phyloP scores from a whole-genome alignment of 2,113 vertebrate species.

The Brachirus orientalis region DNA sequence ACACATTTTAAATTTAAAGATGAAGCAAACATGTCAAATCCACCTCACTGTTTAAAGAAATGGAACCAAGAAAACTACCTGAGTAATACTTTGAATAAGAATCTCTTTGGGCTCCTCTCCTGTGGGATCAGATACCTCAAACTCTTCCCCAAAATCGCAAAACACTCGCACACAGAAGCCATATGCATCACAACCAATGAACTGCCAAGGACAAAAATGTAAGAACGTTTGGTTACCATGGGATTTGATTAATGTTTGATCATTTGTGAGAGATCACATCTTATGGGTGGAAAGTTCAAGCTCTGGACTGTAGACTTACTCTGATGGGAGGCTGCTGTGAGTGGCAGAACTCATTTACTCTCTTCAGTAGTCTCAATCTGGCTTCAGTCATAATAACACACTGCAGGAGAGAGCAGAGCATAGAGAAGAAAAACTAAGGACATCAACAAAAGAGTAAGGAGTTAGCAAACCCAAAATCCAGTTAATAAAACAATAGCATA shows the following conservation, averaged over 20 bases:
- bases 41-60: no score
- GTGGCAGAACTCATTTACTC: constrained; percentile 92
- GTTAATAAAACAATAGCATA: no score
- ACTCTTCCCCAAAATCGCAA: constrained; percentile 96
- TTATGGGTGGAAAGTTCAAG: neutral
- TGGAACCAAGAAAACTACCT: constrained; percentile 76
- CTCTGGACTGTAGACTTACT: constrained; percentile 76
- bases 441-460: no score
- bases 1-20: no score
- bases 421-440: no score
- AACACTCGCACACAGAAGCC: constrained; percentile 94
- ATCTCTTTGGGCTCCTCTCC: constrained; percentile 97
- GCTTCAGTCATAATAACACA: constrained; percentile 94
- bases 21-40: no score
- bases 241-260: neutral
- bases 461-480: no score
- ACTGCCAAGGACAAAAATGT: constrained; percentile 77
- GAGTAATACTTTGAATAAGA: constrained; percentile 95
- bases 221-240: neutral
- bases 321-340: constrained; percentile 91
- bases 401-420: constrained; percentile 74
- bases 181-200: constrained; percentile 90
- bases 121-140: constrained; percentile 94
- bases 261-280: neutral
- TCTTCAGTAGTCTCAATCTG: constrained; percentile 88